Evolutionary conservation across 2,888 invertebrate genomes (phyloP).

Genomic region (Adelphocoris suturalis): DNA sequence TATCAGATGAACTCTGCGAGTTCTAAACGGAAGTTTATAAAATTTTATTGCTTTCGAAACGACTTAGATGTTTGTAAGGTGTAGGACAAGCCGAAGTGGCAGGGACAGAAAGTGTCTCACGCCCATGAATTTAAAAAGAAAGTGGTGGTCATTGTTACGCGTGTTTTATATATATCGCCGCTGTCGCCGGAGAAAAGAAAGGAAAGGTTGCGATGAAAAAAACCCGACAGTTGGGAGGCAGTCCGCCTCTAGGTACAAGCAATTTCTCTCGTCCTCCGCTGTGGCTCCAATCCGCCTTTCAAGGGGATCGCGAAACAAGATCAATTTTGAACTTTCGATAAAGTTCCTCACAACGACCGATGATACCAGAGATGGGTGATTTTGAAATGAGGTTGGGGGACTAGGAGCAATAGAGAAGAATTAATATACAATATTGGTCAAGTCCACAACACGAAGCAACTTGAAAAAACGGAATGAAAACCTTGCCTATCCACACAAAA

Average conservation of each 20-base stretch:
- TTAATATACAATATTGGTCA: too few species aligned
- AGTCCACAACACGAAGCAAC: too few species aligned
- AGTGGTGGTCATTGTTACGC: slow-evolving; percentile 9
- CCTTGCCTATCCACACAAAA: too few species aligned
- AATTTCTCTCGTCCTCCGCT: not conserved
- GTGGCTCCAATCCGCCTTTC: not conserved
- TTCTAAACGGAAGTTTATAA: too few species aligned
- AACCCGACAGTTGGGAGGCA: not conserved
- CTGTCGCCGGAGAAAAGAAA: not conserved
- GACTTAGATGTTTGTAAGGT: too few species aligned
- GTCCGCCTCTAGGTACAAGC: not conserved
- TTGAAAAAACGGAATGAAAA: too few species aligned
- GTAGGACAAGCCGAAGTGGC: too few species aligned
- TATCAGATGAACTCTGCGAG: too few species aligned
- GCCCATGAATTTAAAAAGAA: not conserved
- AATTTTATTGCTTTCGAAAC: too few species aligned
- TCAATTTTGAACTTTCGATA: not conserved
- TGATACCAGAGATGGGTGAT: too few species aligned
- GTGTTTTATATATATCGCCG: not conserved
- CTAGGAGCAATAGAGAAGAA: too few species aligned
- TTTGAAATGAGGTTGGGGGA: too few species aligned
- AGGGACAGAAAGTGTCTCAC: not conserved
- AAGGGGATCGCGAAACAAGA: not conserved
- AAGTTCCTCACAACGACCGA: not conserved
- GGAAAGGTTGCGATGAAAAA: not conserved